Conservation (phyloP, 2,113 vertebrate genomes). For the Chascanopsetta lugubris region DNA sequence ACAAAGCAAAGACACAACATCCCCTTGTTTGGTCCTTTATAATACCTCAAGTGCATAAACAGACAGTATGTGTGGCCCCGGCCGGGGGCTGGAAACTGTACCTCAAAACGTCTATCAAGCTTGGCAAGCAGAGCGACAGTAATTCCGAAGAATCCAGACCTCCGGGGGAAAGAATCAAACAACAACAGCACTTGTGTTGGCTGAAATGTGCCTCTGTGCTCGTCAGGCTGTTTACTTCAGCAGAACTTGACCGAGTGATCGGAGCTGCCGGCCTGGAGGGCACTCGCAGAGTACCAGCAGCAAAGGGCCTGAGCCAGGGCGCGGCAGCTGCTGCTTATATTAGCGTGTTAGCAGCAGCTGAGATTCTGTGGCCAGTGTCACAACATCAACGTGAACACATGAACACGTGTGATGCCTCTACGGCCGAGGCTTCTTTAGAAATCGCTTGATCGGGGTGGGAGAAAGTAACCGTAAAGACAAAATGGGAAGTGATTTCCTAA, state of each 20-base stretch:
- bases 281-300: conserved; percentile 16
- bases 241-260: conserved; percentile 45
- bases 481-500: conserved; percentile 31
- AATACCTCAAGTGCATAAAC: background rate
- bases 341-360: conserved; percentile 25
- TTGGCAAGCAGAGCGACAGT: background rate
- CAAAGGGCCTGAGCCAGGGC: conserved; percentile 32
- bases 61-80: background rate
- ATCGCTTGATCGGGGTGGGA: conserved; percentile 14
- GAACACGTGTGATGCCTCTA: conserved; percentile 1
- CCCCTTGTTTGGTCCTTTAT: background rate
- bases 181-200: conserved; percentile 16
- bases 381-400: conserved; percentile 32
- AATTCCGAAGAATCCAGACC: conserved; percentile 29
- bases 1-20: background rate
- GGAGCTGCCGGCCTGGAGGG: conserved; percentile 22
- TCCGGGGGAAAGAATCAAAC: conserved; percentile 24
- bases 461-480: conserved; percentile 42
- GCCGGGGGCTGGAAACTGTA: conserved; percentile 2
- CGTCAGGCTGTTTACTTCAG: conserved; percentile 38
- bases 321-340: conserved; percentile 49
- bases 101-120: conserved; percentile 3
- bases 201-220: conserved; percentile 6
- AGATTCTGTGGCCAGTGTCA: conserved; percentile 35
- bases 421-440: conserved; percentile 30